A percentile compares a stretch with the other conserved stretches of the same genome.
phyloP scores from a whole-genome alignment of 1,140 invertebrate species.

The Heliothis subflexa region DNA sequence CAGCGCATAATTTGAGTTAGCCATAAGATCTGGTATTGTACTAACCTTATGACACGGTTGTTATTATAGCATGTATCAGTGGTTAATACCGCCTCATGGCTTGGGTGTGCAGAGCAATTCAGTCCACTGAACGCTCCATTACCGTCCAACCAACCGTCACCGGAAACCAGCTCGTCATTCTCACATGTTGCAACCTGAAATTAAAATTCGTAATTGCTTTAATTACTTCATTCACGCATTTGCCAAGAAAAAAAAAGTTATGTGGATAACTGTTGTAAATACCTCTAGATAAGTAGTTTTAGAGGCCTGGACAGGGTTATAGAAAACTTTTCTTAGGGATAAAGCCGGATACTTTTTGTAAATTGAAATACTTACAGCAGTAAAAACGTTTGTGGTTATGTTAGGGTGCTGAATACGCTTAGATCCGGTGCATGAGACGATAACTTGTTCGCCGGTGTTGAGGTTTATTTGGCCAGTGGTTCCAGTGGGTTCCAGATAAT shows the following conservation, averaged over 20 bases:
- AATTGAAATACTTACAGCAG: slow-evolving; percentile 64
- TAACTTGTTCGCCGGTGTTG: slow-evolving; percentile 63
- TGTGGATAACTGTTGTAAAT: no score
- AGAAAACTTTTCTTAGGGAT: no score
- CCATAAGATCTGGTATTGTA: background rate
- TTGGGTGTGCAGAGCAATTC: slow-evolving; percentile 66
- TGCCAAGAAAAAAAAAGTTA: no score
- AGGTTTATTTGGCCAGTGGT: slow-evolving; percentile 67
- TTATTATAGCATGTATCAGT: slow-evolving; percentile 68
- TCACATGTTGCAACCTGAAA: slow-evolving; percentile 60
- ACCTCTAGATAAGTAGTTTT: no score
- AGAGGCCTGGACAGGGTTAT: no score
- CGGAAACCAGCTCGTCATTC: slow-evolving; percentile 63
- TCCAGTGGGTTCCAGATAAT: slow-evolving; percentile 61
- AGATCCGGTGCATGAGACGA: slow-evolving; percentile 67
- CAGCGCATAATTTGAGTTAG: background rate
- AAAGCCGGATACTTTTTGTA: no score
- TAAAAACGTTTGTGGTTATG: slow-evolving; percentile 54
- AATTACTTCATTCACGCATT: no score
- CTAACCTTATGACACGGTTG: slow-evolving; percentile 72
- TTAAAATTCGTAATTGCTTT: no score
- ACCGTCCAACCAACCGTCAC: slow-evolving; percentile 72
- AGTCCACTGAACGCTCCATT: slow-evolving; percentile 66
- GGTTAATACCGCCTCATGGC: slow-evolving; percentile 64
- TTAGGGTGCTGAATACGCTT: slow-evolving; percentile 67